phyloP scores from a whole-genome alignment of 1,140 invertebrate species.

The Andrena cerasifolii region DNA sequence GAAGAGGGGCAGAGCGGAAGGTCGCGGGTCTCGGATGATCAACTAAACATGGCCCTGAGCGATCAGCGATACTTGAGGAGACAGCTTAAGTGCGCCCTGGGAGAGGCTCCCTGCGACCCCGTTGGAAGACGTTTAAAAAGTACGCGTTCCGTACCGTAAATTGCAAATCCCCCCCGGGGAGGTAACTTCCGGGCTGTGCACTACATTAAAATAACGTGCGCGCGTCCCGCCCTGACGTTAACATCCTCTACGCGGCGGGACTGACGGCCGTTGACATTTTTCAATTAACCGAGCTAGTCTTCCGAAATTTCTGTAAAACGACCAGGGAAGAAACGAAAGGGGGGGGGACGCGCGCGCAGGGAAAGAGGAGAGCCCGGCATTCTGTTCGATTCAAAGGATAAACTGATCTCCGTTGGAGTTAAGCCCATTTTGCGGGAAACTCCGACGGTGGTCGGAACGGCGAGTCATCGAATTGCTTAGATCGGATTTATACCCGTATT shows the following conservation, averaged over 20 bases:
- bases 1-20: conserved; percentile 60
- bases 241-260: too few species aligned
- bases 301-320: too few species aligned
- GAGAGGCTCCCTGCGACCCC: conserved; percentile 87
- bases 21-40: conserved; percentile 84
- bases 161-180: too few species aligned
- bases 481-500: conserved; percentile 51
- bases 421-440: conserved; percentile 16
- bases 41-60: conserved; percentile 85
- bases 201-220: background rate
- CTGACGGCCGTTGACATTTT: background rate
- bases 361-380: background rate
- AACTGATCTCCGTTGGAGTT: conserved; percentile 21
- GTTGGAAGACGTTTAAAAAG: conserved; percentile 88
- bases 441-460: conserved; percentile 15
- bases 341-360: too few species aligned
- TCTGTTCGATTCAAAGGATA: conserved; percentile 8
- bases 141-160: conserved; percentile 70
- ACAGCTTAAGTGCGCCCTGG: conserved; percentile 88
- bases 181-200: background rate
- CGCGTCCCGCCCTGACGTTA: too few species aligned
- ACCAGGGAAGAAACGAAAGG: background rate
- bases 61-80: conserved; percentile 87
- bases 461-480: conserved; percentile 48
- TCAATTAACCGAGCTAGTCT: background rate